Evolutionary conservation across 2,797 vertebrate genomes (phyloP).

Genomic region (Scyliorhinus canicula): DNA sequence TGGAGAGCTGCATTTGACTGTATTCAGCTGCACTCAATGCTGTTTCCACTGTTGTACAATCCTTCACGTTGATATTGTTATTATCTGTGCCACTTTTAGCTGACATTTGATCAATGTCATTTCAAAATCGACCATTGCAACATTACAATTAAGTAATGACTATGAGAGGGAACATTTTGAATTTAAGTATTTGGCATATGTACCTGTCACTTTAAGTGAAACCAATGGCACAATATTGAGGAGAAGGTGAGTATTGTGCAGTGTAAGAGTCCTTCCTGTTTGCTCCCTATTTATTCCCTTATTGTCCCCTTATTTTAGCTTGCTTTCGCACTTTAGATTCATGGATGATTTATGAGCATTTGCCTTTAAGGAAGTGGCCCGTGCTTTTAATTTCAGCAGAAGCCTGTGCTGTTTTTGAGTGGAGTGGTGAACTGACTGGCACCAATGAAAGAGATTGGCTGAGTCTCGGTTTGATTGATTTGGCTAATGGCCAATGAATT

Average conservation of each 20-base stretch:
- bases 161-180: neutral
- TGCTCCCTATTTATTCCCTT: too few relatives aligned
- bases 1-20: neutral
- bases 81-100: neutral
- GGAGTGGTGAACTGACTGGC: too few relatives aligned
- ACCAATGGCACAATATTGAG: neutral
- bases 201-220: neutral
- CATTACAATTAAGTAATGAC: neutral
- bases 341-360: too few relatives aligned
- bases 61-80: neutral
- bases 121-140: neutral
- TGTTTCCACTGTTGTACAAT: neutral
- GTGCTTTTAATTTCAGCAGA: too few relatives aligned
- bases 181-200: neutral
- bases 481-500: too few relatives aligned
- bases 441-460: too few relatives aligned
- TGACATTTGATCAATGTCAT: neutral
- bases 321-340: too few relatives aligned
- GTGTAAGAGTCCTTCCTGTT: too few relatives aligned
- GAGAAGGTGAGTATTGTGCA: neutral
- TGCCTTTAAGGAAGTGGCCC: too few relatives aligned
- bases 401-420: too few relatives aligned
- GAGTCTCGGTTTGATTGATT: too few relatives aligned
- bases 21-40: neutral
- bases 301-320: too few relatives aligned